Base-by-base conservation (phyloP, 2,888 invertebrate genomes). In the Ormyrus pomaceus region DNA sequence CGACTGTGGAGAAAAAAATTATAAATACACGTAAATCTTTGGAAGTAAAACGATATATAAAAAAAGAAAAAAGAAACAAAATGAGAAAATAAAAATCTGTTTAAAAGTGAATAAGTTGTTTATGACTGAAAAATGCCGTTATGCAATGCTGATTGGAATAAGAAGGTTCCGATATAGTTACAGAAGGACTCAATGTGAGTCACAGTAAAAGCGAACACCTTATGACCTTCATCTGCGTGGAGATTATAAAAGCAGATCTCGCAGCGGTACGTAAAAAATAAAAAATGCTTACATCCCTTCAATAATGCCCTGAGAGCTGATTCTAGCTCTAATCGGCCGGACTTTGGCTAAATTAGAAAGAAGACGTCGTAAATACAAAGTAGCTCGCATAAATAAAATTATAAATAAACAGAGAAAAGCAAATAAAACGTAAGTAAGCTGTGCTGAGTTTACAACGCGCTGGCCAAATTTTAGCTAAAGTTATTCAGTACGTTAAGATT, bases 111-210 rank as follows among this genome's bases (percentile, higher is more conserved):
- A 62, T 68, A 56, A 4, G 46, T 56, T 75, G 19, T 55, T 64
- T 65, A 79, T 59, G 58, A 79, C 51, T 74, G 53, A 79, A n/a
- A 77, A 81, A 79, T 79, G 73, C 74, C 66, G 62, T 64, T 58
- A 69, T n/a, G 69, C 11, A 74, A 73, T 79, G 70, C 58, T 73
- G 70, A 45, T 73, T 50, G 13, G 3, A 62, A 69, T 34, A 61
- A 74, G 65, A 80, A 77, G 72, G 58, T 56, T 59, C 64, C 75
- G 59, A 79, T 34, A 34, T 55, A 59, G 50, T 48, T 58, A 59
- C 46, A 51, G 61, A 69, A 34, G 73, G 81, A 85, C 87, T 87
- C 87, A 87, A 87, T 87, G 85, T 87, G 87, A 87, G 87, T 85
- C 84, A 84, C 77, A 51, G 75, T 62, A 80, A 77, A 51, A 81